Evolutionary conservation across 2,888 invertebrate genomes (phyloP), one percentile per base, ranked within the genome.

Genomic region (Mystacides longicornis): DNA sequence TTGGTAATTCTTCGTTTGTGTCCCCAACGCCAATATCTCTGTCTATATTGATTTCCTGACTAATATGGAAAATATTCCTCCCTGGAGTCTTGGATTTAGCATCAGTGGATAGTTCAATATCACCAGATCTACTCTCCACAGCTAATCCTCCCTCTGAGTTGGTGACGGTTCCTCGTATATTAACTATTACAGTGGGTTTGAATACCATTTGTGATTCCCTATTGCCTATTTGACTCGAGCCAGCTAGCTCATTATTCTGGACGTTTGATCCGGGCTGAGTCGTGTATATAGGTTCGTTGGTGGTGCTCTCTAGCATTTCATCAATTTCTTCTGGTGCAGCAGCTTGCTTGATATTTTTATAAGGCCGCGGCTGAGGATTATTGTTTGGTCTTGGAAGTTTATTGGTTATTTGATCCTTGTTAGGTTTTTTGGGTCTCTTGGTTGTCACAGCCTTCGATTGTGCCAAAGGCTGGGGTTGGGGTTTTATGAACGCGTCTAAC

Each of bases 141-240:
- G 63, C 68, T 16, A 75, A 71, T 31, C 74, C 74, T 45, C 73
- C 72, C 18, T 76, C 76, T 55, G 65, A 67, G 50, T 75, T 70
- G 50, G 64, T 71, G 1, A 76, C 70, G 1, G 71, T 68, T 1
- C 74, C 75, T 55, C 75, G 67, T 16, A 77, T 69, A 54, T 77
- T 77, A 0, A 77, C 72, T 22, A 77, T 76, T 0, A 77, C 74
- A 1, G 75, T 77, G 3, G 77, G 77, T 58, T 75, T 77, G 0
- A 76, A 66, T 0, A 76, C 73, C 37, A 73, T 74, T 66, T 77
- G 76, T 1, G 73, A 69, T 63, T 76, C 75, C 31, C 75, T 68
- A 58, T 76, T 69, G 0, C 77, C 77, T 9, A 77, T 74, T 60
- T 77, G 77, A 60, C 76, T 77, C 60, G 73, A 72, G 9, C 75